phyloP scores from a whole-genome alignment of 30 jellyfish, hydroid and myxozoan genomes.

The Clytia hemisphaerica region DNA sequence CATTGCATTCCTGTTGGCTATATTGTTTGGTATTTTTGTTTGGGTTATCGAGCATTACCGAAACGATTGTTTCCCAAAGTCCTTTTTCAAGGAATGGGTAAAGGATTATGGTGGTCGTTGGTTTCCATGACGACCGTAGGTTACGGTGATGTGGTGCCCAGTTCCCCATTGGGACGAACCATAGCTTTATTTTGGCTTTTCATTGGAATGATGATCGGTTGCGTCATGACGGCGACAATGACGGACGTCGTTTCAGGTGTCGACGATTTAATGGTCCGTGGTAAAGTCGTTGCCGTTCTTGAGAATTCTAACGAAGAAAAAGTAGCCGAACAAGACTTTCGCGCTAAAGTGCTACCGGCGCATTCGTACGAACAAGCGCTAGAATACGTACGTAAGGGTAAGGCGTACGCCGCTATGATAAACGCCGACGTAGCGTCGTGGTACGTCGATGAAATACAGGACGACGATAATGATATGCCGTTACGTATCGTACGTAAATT shows the following conservation, averaged over 20 bases:
- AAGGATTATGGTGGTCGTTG: conserved; percentile 39
- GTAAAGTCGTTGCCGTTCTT: conserved; percentile 33
- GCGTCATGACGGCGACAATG: conserved; percentile 35
- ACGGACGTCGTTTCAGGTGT: conserved; percentile 35
- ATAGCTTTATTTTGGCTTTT: conserved; percentile 27
- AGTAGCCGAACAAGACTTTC: conserved; percentile 22
- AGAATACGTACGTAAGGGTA: conserved; percentile 18
- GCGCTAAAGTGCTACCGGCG: conserved; percentile 21
- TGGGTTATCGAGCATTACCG: conserved; percentile 20
- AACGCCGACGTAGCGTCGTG: conserved; percentile 40
- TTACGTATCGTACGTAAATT: conserved; percentile 17
- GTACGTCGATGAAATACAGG: conserved; percentile 31
- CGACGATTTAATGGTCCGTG: conserved; percentile 23
- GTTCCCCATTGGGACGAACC: conserved; percentile 9
- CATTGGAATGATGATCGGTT: conserved; percentile 39
- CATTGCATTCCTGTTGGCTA: conserved; percentile 18
- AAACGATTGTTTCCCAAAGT: conserved; percentile 16
- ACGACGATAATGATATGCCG: not conserved
- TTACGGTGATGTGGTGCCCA: conserved; percentile 38
- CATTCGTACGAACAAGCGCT: conserved; percentile 21
- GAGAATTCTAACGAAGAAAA: conserved; percentile 21
- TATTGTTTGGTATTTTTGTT: conserved; percentile 25
- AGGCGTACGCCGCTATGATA: conserved; percentile 33
- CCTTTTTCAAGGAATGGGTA: conserved; percentile 29
- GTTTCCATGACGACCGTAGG: conserved; percentile 47